Conservation (phyloP, 2,797 vertebrate genomes). For the Lacerta agilis region DNA sequence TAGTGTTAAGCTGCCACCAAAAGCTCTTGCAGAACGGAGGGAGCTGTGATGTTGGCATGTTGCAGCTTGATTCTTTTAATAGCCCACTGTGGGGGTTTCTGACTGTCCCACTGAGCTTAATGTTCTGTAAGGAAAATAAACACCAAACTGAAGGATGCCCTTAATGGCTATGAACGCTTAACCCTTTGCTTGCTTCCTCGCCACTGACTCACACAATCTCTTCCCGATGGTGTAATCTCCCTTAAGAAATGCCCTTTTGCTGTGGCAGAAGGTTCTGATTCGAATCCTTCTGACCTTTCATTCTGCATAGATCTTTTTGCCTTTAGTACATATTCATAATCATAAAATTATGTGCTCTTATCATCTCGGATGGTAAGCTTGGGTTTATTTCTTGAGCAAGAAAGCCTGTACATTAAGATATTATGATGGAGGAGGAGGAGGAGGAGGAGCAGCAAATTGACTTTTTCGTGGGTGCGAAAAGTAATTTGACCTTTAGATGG, state of each 20-base stretch:
- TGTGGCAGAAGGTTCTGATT: not conserved
- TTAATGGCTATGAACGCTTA: slow-evolving; percentile 83
- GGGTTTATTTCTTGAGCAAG: slow-evolving; percentile 64
- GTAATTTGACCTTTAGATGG: slow-evolving; percentile 71
- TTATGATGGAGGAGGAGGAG: not conserved
- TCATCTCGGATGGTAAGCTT: slow-evolving; percentile 28
- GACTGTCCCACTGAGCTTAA: slow-evolving; percentile 87
- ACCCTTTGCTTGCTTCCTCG: slow-evolving; percentile 81
- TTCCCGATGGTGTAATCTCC: accelerated
- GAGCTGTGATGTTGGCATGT: slow-evolving; percentile 80
- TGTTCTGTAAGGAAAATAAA: slow-evolving; percentile 83
- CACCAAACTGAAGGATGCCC: slow-evolving; percentile 80
- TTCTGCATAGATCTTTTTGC: slow-evolving; percentile 19
- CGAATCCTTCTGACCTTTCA: accelerated
- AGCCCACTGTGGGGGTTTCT: slow-evolving; percentile 79
- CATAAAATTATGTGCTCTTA: slow-evolving; percentile 46
- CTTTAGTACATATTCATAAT: slow-evolving; percentile 49
- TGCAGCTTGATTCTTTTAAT: slow-evolving; percentile 83
- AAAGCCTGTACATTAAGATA: slow-evolving; percentile 64
- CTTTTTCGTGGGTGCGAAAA: slow-evolving; percentile 55
- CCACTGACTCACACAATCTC: not conserved
- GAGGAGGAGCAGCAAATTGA: slow-evolving; percentile 14
- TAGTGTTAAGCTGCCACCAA: slow-evolving; percentile 78
- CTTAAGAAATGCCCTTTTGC: slow-evolving; percentile 39
- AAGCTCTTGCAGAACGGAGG: slow-evolving; percentile 79